Percentiles rank a stretch among this genome's conserved stretches.
Evolutionary conservation across 2,113 vertebrate species (phyloP).

Genomic region (Halcyon malimbica): DNA sequence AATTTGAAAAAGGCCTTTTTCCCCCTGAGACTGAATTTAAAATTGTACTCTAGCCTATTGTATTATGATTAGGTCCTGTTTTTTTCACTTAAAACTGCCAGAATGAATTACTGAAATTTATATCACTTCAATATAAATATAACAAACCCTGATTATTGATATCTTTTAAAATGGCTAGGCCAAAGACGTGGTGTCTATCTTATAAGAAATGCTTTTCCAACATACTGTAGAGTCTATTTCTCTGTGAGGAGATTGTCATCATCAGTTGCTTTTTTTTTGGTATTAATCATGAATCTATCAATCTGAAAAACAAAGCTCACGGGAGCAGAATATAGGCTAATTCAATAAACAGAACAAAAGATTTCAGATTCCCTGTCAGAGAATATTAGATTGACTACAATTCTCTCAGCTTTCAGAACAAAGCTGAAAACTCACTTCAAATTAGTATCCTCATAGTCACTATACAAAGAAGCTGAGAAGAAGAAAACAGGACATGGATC

Average conservation of each 20-base stretch:
- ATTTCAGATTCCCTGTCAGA: slow-evolving; percentile 21
- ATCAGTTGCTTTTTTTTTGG: not conserved
- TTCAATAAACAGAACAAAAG: slow-evolving; percentile 42
- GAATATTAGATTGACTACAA: slow-evolving; percentile 13
- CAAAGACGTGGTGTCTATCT: not conserved
- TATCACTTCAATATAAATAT: not conserved
- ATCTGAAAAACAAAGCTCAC: not conserved
- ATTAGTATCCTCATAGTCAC: not conserved
- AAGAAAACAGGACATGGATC: not conserved
- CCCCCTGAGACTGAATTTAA: not conserved
- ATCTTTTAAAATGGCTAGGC: not conserved
- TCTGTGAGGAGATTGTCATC: not conserved
- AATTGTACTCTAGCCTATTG: not conserved
- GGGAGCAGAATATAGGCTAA: slow-evolving; percentile 18
- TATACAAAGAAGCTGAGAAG: not conserved
- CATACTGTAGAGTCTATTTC: not conserved
- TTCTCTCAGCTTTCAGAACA: slow-evolving; percentile 15
- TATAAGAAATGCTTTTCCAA: not conserved
- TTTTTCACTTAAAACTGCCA: not conserved
- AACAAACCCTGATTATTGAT: not conserved
- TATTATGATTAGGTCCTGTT: not conserved
- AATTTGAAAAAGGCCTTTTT: not conserved
- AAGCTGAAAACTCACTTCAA: slow-evolving; percentile 28
- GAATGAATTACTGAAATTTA: not conserved
- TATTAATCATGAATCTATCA: slow-evolving; percentile 17